Evolutionary conservation across 2,797 vertebrate genomes (phyloP), one percentile per base, ranked within the genome.

Genomic region (Meriones psammophilus): DNA sequence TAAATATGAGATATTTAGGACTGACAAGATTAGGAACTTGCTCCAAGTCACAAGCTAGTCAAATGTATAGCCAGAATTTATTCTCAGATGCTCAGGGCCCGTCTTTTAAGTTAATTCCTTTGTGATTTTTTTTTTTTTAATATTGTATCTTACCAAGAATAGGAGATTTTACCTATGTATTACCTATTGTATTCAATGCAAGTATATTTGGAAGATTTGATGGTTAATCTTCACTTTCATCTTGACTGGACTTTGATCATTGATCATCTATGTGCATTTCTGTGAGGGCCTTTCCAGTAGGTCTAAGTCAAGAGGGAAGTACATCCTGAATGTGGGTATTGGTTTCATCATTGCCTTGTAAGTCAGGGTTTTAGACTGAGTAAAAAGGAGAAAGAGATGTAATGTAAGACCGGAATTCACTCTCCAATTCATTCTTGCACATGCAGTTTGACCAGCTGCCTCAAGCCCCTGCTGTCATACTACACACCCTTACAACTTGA

Each of bases 21-120:
- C 83, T 62, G 42, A 28, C 3, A 30, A 92, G 5, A 69, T 79
- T 74, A 93, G 71, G 56, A 91, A 79, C n/a, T 88, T 88, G 18
- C 22, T 83, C 2, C 17, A 62, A 64, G 77, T 42, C 85, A 81
- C 62, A 83, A 64, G 12, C 10, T 92, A 80, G 26, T 77, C 17
- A 92, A 30, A 33, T 92, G 13, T 78, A 39, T 1, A 90, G 4
- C 20, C 30, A 83, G 26, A 90, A 88, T 6, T 85, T 88, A 68
- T 14, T 68, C 74, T 95, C 18, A n/a, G 13, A 2, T 76, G 91
- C 77, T 8, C 2, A 33, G 4, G 42, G 24, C 18, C 39, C 15
- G 46, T 86, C 30, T 91, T 95, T 88, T 42, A 8, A 83, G 20
- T 77, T 22, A 76, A 84, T 87, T 93, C 5, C 5, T 94, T 95